These are phyloP conservation scores for Copsychus sechellarum DNA, from an alignment of 2,113 vertebrate species.

Conservation along the genomic window DNA sequence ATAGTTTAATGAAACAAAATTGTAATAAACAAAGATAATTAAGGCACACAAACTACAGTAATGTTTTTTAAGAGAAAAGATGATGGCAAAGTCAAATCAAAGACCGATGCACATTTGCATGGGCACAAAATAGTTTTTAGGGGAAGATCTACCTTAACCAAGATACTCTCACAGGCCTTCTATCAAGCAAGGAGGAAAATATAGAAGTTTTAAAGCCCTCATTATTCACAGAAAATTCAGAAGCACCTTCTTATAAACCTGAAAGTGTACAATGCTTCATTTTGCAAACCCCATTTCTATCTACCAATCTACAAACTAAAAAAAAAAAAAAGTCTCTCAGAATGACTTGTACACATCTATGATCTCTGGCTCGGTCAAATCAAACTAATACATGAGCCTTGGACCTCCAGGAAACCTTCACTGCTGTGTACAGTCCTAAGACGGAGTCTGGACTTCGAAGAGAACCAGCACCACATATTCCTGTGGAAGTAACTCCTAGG, in stretches of 20 bases:
- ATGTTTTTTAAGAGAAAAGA: not conserved
- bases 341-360: not conserved
- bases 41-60: not conserved
- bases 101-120: not conserved
- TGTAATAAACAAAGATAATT: not conserved
- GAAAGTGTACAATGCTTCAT: not conserved
- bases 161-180: not conserved
- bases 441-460: accelerated
- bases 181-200: not conserved
- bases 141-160: not conserved
- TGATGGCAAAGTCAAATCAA: not conserved
- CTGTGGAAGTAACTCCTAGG: not conserved
- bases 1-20: not conserved
- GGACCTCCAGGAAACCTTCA: not conserved
- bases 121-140: not conserved
- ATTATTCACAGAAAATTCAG: not conserved
- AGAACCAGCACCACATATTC: not conserved
- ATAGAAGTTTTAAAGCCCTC: not conserved
- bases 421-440: not conserved
- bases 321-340: not conserved
- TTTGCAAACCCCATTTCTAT: not conserved
- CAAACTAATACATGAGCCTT: not conserved
- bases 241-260: not conserved
- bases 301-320: not conserved
- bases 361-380: not conserved